Base-by-base conservation (phyloP, 2,113 vertebrate genomes). In the Limanda limanda region DNA sequence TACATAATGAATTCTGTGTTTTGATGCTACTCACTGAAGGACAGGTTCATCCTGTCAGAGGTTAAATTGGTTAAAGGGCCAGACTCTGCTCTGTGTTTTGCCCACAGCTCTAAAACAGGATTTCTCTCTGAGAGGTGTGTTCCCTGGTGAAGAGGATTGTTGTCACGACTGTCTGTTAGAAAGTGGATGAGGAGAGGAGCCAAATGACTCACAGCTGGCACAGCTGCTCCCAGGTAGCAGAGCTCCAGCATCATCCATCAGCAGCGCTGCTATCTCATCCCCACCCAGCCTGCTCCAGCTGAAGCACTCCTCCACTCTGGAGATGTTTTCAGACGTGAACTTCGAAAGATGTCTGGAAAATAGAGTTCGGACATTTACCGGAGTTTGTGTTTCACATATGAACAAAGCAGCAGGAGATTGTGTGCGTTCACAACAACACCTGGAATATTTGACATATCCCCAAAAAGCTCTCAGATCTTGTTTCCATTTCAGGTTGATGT, bases 141-240 rank as follows among this genome's bases (percentile, higher is more conserved):
- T 83, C 74, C 76, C 79, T 77, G 59, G 24, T 79, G 83, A 83
- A 79, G 76, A 89, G 59, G 68, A 78, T 83, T 68, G 71, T 81
- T 87, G 87, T 87, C 78, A 74, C 55, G 84, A 42, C 68, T 37
- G 80, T 79, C 82, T 81, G 86, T 73, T 73, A 74, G 84, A 86
- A 82, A 87, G 85, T 79, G 72, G 83, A 88, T 88, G 82, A 85
- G 74, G 61, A 74, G 78, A 81, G 83, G 68, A 84, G 76, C 79
- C 71, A 81, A 76, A 87, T 82, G 87, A 90, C 62, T 74, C n/a
- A n/a, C n/a, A n/a, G 75, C 66, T 86, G 85, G 85, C 83, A 81
- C 89, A 92, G 90, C 83, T 83, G 82, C 89, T 79, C 68, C 65
- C 74, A 54, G 82, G 74, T 68, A 84, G 68, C 82, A 56, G 37